Evolutionary conservation across 2,888 invertebrate species (phyloP).

Genomic region (Lysandra bellargus): DNA sequence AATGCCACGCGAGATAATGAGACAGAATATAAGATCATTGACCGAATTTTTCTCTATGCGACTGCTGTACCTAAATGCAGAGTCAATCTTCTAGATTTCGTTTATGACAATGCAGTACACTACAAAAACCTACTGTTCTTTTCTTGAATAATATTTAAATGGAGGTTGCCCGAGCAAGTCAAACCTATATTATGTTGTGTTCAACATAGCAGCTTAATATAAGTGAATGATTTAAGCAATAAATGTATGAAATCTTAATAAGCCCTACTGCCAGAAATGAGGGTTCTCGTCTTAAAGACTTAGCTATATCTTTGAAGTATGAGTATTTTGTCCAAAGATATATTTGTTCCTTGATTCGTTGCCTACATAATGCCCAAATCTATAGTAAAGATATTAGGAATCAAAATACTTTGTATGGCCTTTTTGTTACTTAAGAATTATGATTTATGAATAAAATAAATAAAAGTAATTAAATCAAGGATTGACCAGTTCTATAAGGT

Average conservation of each 20-base stretch:
- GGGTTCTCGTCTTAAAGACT: not conserved
- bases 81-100: no score
- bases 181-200: not conserved
- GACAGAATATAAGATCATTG: not conserved
- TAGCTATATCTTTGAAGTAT: not conserved
- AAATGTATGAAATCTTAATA: not conserved
- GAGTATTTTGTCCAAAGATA: not conserved
- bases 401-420: not conserved
- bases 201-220: not conserved
- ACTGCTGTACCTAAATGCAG: not conserved
- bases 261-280: not conserved
- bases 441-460: not conserved
- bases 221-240: not conserved
- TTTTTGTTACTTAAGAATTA: not conserved
- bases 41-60: not conserved
- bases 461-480: not conserved
- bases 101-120: not conserved
- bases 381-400: not conserved
- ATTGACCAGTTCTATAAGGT: not conserved
- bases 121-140: no score
- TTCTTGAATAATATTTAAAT: no score
- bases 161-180: not conserved
- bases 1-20: not conserved
- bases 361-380: not conserved
- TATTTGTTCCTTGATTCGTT: not conserved